Evolutionary conservation across 2,888 invertebrate genomes (phyloP).

Genomic region (Piscicola geometra): DNA sequence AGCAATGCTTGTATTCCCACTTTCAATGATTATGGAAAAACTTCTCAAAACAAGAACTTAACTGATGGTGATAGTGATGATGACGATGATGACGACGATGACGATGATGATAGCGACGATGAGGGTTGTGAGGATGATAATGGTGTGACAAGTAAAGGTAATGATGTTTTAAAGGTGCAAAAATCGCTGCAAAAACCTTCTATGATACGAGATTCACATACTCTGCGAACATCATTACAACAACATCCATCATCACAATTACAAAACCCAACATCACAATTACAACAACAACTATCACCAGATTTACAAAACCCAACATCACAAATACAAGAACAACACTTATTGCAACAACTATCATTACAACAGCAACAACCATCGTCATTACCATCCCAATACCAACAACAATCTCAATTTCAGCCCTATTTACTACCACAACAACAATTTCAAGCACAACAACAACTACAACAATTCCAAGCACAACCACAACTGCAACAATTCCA

Average conservation of each 20-base stretch:
- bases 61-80: neutral
- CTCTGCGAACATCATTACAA: too few relatives aligned
- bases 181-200: neutral
- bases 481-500: slow-evolving; percentile 4
- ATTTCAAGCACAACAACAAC: neutral
- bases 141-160: neutral
- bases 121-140: neutral
- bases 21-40: neutral
- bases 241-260: neutral
- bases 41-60: neutral
- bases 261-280: neutral
- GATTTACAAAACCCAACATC: neutral
- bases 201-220: too few relatives aligned
- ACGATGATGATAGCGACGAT: neutral
- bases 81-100: neutral
- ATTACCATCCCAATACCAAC: neutral
- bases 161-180: neutral
- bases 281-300: neutral
- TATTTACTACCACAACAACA: neutral
- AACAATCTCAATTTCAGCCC: neutral
- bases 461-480: neutral
- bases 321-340: neutral
- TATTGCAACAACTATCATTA: neutral
- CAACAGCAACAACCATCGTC: neutral
- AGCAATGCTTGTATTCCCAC: neutral